Evolutionary conservation across 2,113 vertebrate genomes (phyloP), one percentile per base, ranked within the genome.

Genomic region (Todiramphus saurophagus): DNA sequence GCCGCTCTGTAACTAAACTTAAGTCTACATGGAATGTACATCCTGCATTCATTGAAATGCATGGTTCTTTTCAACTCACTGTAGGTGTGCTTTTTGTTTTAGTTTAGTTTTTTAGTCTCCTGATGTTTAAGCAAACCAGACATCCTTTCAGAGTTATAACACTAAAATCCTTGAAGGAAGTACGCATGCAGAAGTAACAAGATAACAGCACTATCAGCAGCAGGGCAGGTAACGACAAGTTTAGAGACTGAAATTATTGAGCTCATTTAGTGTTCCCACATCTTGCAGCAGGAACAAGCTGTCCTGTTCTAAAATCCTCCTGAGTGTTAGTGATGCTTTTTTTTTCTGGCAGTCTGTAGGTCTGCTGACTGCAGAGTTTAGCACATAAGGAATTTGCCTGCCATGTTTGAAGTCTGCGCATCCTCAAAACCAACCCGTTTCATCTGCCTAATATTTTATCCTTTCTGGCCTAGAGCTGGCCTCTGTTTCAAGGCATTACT

Each of bases 191-290:
- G 58, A 94, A 97, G 89, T 87, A 86, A 94, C 83, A 89, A 96
- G 96, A 97, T 96, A 98, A 96, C 97, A 92, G 80, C 93, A 79
- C 95, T 91, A 94, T 96, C 97, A 93, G 31, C 63, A 83, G 93
- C 56, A 28, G 94, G 95, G 88, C 97, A 97, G 96, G 97, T 97
- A 97, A 91, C 50, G 33, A 94, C 97, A 96, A 8, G 93, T 92
- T 96, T 85, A 83, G 95, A 96, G 90, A 82, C 87, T 94, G 91
- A 95, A 97, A 97, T 97, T 90, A 96, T 96, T 97, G 96, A 89
- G 67, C 78, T 94, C 72, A 68, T 94, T 90, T 88, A 91, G 79
- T 77, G 93, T 93, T 96, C 94, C 83, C 87, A 83, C 70, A 72
- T 95, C 93, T 94, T 97, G 97, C 96, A 96, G 95, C 90, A 92